Conservation (phyloP, 2,797 vertebrate species). For the Chiroxiphia lanceolata region DNA sequence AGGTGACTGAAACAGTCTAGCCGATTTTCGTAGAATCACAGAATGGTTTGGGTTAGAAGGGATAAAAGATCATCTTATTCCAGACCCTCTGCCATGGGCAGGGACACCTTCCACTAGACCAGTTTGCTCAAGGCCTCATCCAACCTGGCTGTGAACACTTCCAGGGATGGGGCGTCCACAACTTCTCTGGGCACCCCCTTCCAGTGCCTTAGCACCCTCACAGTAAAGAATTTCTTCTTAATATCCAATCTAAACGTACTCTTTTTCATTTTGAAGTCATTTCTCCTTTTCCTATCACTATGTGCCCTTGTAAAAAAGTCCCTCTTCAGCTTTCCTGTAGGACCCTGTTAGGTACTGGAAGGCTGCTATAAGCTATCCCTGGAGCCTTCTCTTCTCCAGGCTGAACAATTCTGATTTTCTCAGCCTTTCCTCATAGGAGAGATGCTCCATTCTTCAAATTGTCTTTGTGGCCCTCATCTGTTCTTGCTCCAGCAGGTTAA, state of each 20-base stretch:
- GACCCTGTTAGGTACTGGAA: neutral
- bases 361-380: neutral
- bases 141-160: neutral
- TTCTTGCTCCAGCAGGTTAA: accelerated
- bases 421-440: neutral
- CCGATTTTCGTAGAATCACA: neutral
- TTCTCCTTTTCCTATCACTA: neutral
- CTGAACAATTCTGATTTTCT: neutral
- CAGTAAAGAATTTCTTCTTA: neutral
- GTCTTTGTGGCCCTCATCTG: neutral
- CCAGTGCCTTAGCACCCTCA: neutral
- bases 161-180: neutral
- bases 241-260: neutral
- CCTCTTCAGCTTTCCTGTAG: neutral
- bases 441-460: neutral
- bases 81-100: neutral
- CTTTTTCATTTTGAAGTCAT: neutral
- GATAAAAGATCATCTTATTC: neutral
- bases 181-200: neutral
- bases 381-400: neutral
- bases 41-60: neutral
- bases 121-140: neutral
- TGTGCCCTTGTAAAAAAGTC: neutral
- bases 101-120: neutral
- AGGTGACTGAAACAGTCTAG: neutral